Evolutionary conservation across 1,140 invertebrate species (phyloP).

Genomic region (Cotesia typhae): DNA sequence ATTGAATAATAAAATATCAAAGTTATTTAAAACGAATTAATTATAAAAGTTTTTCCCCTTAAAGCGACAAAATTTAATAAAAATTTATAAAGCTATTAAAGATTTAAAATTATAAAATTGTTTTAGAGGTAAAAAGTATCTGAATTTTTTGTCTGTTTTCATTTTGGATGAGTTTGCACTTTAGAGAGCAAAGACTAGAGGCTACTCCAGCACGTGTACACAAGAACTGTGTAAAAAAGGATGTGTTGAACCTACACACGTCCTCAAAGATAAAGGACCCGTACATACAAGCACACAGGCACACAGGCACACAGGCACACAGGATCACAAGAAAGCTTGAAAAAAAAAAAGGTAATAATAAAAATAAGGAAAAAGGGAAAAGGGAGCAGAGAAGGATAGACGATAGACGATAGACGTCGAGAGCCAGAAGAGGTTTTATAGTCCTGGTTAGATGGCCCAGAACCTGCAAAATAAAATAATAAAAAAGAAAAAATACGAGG

Average conservation of each 20-base stretch:
- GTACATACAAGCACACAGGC: no score
- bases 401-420: conserved; percentile 23
- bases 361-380: no score
- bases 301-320: no score
- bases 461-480: conserved; percentile 43
- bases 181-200: conserved; percentile 40
- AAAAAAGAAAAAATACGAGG: conserved; percentile 52
- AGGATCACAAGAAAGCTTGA: background rate
- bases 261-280: background rate
- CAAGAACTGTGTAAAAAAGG: conserved; percentile 33
- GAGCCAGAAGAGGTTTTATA: conserved; percentile 56
- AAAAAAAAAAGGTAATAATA: conserved; percentile 29
- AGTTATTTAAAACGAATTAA: no score
- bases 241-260: conserved; percentile 11
- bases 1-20: no score
- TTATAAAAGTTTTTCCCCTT: no score
- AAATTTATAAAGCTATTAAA: background rate
- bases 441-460: conserved; percentile 52
- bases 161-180: conserved; percentile 9
- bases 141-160: background rate
- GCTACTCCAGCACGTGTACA: conserved; percentile 51
- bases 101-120: no score
- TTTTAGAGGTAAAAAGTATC: no score
- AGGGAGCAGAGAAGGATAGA: background rate
- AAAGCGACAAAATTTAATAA: background rate